Evolutionary conservation across 2,113 vertebrate species (phyloP).

Genomic region (Malurus alboscapulatus): DNA sequence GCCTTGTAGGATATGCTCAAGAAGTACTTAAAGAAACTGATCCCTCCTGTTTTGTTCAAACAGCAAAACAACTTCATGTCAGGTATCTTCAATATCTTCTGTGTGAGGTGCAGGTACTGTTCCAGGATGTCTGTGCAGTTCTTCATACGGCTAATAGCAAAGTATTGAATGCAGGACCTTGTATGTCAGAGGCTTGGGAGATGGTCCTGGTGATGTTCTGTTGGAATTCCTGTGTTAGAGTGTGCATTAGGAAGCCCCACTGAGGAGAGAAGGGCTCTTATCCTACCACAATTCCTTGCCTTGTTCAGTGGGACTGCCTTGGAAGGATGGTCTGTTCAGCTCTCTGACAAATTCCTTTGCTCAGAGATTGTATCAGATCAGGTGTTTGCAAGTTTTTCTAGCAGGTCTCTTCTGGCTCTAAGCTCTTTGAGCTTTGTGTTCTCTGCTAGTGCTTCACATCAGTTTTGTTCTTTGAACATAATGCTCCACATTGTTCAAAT

Average conservation of each 20-base stretch:
- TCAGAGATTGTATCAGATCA: not conserved
- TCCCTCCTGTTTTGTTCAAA: conserved; percentile 97
- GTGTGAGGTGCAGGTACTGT: not conserved
- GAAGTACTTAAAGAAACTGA: conserved; percentile 97
- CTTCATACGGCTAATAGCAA: not conserved
- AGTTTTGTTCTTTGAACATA: not conserved
- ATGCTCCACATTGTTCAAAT: not conserved
- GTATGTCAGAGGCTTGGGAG: not conserved
- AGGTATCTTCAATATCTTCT: conserved; percentile 75
- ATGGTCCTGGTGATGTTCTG: not conserved
- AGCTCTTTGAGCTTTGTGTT: not conserved
- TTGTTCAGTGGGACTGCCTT: not conserved
- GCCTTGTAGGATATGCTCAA: conserved; percentile 95
- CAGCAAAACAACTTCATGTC: conserved; percentile 91
- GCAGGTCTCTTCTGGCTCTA: not conserved
- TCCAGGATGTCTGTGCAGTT: not conserved
- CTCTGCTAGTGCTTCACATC: not conserved
- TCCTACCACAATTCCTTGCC: accelerated
- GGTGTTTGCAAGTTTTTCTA: not conserved
- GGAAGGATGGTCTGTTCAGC: not conserved
- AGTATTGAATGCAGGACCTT: not conserved
- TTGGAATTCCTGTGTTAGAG: not conserved
- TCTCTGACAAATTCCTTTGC: not conserved
- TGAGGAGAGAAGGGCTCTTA: not conserved
- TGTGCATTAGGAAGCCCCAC: not conserved